Conservation (phyloP, 2,113 vertebrate species). For the Gopherus flavomarginatus region DNA sequence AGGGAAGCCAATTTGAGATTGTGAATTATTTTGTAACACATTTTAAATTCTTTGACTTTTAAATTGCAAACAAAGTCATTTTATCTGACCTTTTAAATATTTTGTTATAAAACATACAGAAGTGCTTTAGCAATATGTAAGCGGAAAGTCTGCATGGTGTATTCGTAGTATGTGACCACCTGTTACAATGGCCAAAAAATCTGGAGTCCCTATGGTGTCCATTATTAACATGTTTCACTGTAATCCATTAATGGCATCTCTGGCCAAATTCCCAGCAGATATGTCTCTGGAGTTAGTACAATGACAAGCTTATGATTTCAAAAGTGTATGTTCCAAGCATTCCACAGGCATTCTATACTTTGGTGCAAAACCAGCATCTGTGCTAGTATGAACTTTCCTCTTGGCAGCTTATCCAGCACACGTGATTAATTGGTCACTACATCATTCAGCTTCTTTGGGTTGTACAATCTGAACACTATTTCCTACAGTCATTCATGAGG, state of each 20-base stretch:
- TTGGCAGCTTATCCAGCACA: background rate
- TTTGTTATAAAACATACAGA: background rate
- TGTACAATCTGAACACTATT: rapidly evolving
- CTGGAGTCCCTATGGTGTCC: background rate
- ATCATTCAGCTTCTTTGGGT: rapidly evolving
- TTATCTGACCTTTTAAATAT: conserved; percentile 22
- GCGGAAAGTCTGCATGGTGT: background rate
- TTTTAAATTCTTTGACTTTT: background rate
- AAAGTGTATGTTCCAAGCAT: background rate
- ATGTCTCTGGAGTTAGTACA: background rate
- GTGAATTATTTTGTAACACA: background rate
- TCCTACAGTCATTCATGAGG: background rate
- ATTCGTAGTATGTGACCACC: background rate
- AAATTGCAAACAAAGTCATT: background rate
- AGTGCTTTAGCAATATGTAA: background rate
- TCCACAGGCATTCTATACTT: background rate
- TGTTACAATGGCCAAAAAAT: background rate
- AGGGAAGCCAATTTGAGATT: background rate
- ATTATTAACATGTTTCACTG: background rate
- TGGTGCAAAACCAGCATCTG: background rate
- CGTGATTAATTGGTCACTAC: background rate
- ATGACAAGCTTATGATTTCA: background rate
- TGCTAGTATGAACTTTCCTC: background rate
- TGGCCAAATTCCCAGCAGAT: conserved; percentile 10
- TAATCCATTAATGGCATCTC: background rate